Conservation (phyloP, 2,797 vertebrate species). For the Remorina albescens region DNA sequence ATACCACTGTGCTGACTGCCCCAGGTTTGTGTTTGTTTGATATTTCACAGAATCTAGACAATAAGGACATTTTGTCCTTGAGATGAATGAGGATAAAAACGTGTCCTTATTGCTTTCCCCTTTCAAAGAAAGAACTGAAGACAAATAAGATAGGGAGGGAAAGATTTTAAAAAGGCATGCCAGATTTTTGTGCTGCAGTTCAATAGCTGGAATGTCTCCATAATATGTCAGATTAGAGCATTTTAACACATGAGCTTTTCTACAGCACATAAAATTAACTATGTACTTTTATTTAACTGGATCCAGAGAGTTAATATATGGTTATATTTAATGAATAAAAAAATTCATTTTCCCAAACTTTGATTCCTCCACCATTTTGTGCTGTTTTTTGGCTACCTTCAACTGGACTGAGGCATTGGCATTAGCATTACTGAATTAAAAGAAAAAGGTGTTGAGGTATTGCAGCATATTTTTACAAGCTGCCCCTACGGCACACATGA, state of each 20-base stretch:
- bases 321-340: conserved; percentile 1
- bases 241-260: conserved; percentile 7
- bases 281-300: not conserved
- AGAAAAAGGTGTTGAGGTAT: not conserved
- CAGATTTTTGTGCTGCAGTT: conserved; percentile 22
- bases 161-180: conserved; percentile 16
- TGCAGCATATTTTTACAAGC: conserved; percentile 9
- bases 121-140: conserved; percentile 46
- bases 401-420: not conserved
- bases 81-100: conserved; percentile 39
- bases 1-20: too few relatives aligned
- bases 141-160: conserved; percentile 25
- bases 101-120: conserved; percentile 50
- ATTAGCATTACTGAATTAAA: conserved; percentile 14
- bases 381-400: not conserved
- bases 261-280: not conserved
- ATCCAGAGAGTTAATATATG: not conserved
- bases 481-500: conserved; percentile 3
- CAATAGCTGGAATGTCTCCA: not conserved
- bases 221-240: not conserved
- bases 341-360: not conserved
- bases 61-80: conserved; percentile 43
- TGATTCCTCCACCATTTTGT: conserved; percentile 11
- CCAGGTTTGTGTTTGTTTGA: conserved; percentile 4
- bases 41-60: conserved; percentile 20